Percentiles rank a stretch among this genome's conserved stretches.
These are phyloP conservation scores for Zaprionus obscuricornis DNA, from an alignment of 2,888 invertebrate genomes.

Conservation along the genomic window DNA sequence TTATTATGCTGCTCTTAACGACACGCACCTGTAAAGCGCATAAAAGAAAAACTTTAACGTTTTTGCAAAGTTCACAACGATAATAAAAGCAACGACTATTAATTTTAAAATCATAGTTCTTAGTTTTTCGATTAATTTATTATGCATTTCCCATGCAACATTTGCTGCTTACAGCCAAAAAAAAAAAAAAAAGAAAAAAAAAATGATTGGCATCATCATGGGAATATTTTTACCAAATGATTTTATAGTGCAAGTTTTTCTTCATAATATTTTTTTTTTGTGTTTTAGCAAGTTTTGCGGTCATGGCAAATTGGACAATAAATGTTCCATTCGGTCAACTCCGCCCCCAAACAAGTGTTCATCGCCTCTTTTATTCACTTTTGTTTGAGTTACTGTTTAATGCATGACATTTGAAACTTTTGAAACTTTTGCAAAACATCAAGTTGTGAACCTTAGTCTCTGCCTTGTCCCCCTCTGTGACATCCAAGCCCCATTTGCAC, in stretches of 20 bases:
- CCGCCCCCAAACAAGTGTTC: no score
- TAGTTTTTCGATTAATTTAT: no score
- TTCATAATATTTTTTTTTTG: no score
- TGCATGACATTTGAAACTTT: conserved; percentile 44
- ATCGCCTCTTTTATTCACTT: no score
- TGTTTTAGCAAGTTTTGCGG: conserved; percentile 27
- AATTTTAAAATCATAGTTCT: no score
- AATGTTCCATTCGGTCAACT: neutral
- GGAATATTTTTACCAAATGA: conserved; percentile 18
- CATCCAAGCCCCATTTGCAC: conserved; percentile 26
- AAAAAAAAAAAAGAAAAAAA: neutral
- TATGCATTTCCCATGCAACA: conserved; percentile 1
- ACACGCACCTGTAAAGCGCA: no score
- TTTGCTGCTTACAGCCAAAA: neutral
- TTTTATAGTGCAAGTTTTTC: conserved; percentile 32
- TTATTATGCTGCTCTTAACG: no score
- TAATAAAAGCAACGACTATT: no score
- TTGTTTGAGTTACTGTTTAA: conserved; percentile 26
- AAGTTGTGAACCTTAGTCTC: conserved; percentile 10
- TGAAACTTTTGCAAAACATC: conserved; percentile 45
- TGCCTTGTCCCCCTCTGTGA: neutral
- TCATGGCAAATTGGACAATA: conserved; percentile 43
- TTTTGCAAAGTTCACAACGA: no score
- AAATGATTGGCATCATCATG: no score
- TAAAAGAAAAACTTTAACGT: no score